These are phyloP conservation scores for Magallana gigas DNA, from an alignment of 1,140 invertebrate species.

Conservation along the genomic window DNA sequence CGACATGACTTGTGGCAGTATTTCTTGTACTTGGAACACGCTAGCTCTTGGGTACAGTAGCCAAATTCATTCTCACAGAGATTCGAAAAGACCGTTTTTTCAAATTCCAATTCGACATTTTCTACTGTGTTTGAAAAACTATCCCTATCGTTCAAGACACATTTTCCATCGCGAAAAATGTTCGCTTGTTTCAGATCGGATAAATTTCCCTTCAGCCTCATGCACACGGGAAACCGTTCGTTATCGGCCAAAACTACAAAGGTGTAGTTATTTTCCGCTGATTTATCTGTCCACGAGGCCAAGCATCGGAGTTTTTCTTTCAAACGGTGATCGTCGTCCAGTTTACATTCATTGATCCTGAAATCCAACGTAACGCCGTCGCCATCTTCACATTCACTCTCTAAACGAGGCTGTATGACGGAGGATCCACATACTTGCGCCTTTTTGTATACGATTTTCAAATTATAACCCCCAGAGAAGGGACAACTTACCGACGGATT, in stretches of 20 bases:
- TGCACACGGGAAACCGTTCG: constrained; percentile 56
- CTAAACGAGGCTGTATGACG: constrained; percentile 63
- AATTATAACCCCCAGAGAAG: constrained; percentile 67
- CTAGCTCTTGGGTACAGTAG: constrained; percentile 38
- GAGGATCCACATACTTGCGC: constrained; percentile 55
- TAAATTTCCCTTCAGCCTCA: constrained; percentile 60
- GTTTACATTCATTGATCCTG: constrained; percentile 61
- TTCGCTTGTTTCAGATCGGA: constrained; percentile 61
- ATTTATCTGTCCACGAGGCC: constrained; percentile 63
- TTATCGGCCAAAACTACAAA: constrained; percentile 65
- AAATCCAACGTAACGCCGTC: constrained; percentile 70
- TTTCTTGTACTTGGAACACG: constrained; percentile 42
- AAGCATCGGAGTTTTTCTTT: constrained; percentile 62
- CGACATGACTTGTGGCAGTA: constrained; percentile 50
- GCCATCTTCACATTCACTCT: constrained; percentile 69
- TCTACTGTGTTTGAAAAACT: constrained; percentile 50
- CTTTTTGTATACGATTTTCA: constrained; percentile 57
- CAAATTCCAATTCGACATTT: constrained; percentile 53
- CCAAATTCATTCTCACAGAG: constrained; percentile 56
- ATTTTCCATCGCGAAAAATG: constrained; percentile 65
- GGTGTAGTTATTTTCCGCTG: constrained; percentile 49
- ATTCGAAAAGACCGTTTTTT: constrained; percentile 47
- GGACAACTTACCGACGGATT: constrained; percentile 57
- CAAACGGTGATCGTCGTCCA: constrained; percentile 24
- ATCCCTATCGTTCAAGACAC: constrained; percentile 58